Evolutionary conservation across 2,888 invertebrate genomes (phyloP).

Genomic region (Andricus quercusramuli): DNA sequence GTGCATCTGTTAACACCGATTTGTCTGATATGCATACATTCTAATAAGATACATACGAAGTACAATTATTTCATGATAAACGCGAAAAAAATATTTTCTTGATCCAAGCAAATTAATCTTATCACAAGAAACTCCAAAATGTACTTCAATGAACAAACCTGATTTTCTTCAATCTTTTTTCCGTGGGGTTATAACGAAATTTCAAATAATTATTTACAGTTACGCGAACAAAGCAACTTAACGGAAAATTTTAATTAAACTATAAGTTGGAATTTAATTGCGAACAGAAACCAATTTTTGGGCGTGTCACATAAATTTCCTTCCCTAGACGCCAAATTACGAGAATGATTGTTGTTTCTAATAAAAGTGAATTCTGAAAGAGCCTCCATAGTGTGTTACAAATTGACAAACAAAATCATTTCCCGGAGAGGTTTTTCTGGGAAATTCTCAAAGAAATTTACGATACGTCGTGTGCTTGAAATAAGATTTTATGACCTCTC

Average conservation of each 20-base stretch:
- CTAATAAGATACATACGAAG: not conserved
- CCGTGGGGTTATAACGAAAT: not conserved
- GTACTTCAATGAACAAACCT: no score
- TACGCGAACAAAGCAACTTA: not conserved
- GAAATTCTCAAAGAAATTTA: constrained; percentile 7
- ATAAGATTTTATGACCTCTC: constrained; percentile 17
- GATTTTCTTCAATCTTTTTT: no score
- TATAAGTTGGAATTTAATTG: not conserved
- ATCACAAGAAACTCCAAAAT: no score
- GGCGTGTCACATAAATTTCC: not conserved
- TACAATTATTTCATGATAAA: not conserved
- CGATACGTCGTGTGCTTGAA: constrained; percentile 15
- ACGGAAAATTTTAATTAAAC: not conserved
- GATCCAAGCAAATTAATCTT: no score
- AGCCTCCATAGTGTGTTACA: not conserved
- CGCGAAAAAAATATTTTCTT: no score
- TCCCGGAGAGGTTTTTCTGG: constrained; percentile 12
- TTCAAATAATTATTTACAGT: not conserved
- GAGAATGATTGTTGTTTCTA: not conserved
- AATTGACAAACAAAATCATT: constrained; percentile 22
- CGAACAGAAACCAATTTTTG: not conserved
- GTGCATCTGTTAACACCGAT: constrained; percentile 21
- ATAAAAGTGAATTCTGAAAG: not conserved
- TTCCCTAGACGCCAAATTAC: not conserved
- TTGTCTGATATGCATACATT: not conserved